phyloP scores from a whole-genome alignment of 2,113 vertebrate species.

The Cyprinodon tularosa region DNA sequence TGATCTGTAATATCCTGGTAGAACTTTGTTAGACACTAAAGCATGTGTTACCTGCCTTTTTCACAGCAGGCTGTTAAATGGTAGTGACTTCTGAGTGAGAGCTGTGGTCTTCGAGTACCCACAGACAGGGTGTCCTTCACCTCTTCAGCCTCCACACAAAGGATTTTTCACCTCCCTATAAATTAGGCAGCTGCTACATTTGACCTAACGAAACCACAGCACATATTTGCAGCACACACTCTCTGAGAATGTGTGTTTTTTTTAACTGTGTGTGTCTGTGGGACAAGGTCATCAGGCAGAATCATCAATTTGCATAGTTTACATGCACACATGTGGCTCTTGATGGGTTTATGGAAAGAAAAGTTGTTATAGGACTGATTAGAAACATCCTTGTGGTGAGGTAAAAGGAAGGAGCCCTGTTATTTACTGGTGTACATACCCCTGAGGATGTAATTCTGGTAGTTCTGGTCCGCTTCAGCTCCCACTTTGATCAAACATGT shows the following conservation, averaged over 20 bases:
- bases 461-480: conserved; percentile 96
- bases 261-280: conserved; percentile 37
- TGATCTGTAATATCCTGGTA: conserved; percentile 77
- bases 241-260: conserved; percentile 48
- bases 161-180: conserved; percentile 62
- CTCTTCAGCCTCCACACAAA: conserved; percentile 32
- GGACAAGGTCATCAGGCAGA: conserved; percentile 43
- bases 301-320: conserved; percentile 65
- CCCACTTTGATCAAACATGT: conserved; percentile 97
- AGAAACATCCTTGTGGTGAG: conserved; percentile 58
- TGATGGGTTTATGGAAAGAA: conserved; percentile 62
- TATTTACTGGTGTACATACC: conserved; percentile 78
- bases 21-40: conserved; percentile 71
- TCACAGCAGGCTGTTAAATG: conserved; percentile 69
- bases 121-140: conserved; percentile 13
- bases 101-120: conserved; percentile 30
- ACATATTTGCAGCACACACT: conserved; percentile 47
- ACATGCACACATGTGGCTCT: conserved; percentile 64
- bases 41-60: conserved; percentile 60
- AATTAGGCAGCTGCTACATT: conserved; percentile 59
- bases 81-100: conserved; percentile 49
- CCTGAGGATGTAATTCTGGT: conserved; percentile 99
- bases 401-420: conserved; percentile 13
- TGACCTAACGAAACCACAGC: conserved; percentile 35
- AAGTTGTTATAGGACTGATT: conserved; percentile 57